A percentile compares a stretch with the other conserved stretches of the same genome.
These are phyloP conservation scores for Riparia riparia DNA, from an alignment of 2,113 vertebrate genomes.

Conservation along the genomic window DNA sequence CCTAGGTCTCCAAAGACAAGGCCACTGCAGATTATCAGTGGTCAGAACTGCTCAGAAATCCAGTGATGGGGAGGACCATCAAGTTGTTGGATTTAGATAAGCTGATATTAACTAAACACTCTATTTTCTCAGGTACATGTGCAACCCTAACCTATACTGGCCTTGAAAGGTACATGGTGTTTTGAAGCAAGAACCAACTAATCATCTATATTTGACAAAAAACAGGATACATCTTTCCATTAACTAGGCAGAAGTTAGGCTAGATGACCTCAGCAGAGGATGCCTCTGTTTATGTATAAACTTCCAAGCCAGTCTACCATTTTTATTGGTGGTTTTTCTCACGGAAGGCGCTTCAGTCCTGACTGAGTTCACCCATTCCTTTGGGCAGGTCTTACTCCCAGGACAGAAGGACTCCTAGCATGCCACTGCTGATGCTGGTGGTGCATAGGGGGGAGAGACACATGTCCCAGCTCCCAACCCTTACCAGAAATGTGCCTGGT, in stretches of 20 bases:
- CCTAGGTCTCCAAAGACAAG: neutral
- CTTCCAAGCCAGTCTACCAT: neutral
- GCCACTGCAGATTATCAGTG: neutral
- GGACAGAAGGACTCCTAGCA: neutral
- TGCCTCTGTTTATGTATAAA: neutral
- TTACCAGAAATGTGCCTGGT: neutral
- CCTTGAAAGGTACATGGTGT: neutral
- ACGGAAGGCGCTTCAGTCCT: neutral
- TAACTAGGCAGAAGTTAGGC: neutral
- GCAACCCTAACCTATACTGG: neutral
- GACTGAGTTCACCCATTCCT: neutral
- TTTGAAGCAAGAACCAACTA: neutral
- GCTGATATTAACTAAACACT: neutral
- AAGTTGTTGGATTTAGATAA: neutral
- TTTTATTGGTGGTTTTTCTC: neutral
- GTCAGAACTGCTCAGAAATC: neutral
- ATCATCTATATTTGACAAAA: neutral
- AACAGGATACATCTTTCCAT: neutral
- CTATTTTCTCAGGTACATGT: neutral
- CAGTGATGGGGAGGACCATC: neutral
- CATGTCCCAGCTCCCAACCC: rapidly evolving
- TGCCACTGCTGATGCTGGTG: neutral
- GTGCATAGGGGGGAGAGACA: neutral
- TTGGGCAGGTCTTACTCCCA: neutral
- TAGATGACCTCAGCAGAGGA: neutral